Base-by-base conservation (phyloP, 2,797 vertebrate species). In the Erethizon dorsatum region DNA sequence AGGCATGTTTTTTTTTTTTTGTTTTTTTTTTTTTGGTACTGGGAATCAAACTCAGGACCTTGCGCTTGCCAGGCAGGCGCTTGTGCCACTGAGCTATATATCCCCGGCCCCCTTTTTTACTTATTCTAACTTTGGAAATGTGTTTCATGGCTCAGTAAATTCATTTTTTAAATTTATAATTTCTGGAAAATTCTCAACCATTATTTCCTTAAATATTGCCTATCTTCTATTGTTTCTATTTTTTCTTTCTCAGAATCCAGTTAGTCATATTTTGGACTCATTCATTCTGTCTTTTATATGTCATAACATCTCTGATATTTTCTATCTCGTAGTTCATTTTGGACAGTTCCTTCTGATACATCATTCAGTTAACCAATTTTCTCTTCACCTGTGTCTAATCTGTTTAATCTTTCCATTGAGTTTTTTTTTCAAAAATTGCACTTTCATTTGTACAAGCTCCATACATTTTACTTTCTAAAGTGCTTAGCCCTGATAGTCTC, bases 101-200 rank as follows among this genome's bases (percentile, higher is more conserved):
- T 41, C 37, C 37, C 37, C 37, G 37, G 37, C 37, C 37, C 37
- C 37, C 37, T 41, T 88, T 97, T 90, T 85, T 73, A 91, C 83
- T 94, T 91, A 90, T 93, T 96, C 65, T 95, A 28, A 24, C 47
- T 83, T 97, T 95, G 33, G 88, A 96, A 97, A 83, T 92, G 57
- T 88, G 59, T 47, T 96, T 96, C 41, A 59, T 96, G 47, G 67
- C 41, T 96, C 59, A 77, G 28, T 65, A 52, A 54, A 88, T 92
- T 87, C 41, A 84, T 95, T 71, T 95, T 95, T 96, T 67, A 57
- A 69, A 69, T 37, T 69, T 69, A 89, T 96, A 94, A 71, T 91
- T 93, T 94, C 83, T 96, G 67, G 90, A 79, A 88, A 97, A 18
- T 87, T 91, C 41, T 90, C 50, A 90, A 67, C 63, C 31, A 83